Base-by-base conservation (phyloP, 92 coral and sea anemone species). In the Porites rus region DNA sequence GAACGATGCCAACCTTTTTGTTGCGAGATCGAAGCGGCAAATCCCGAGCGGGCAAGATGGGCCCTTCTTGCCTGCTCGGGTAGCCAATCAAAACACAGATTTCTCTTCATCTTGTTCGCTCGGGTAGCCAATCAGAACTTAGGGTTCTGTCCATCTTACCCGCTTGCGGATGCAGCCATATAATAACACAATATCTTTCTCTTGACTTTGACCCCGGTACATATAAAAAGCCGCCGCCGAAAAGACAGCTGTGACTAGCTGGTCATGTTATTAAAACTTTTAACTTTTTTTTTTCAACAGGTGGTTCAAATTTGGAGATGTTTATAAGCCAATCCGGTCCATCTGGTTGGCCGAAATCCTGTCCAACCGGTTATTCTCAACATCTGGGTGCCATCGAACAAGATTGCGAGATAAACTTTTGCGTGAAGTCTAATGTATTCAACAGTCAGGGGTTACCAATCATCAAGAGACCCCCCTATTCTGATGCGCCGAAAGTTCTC, bases 391-490 rank as follows among this genome's bases (percentile, higher is more conserved):
- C 93, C 54, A 89, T 96, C 25, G 98, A 96, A 71, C 90, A 92
- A 58, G 90, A 94, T 72, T 96, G 98, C 84, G 98, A 94, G 88
- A 96, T 96, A 68, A 89, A 88, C 83, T 96, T 74, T 73, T 96
- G 98, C 58, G 93, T 92, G 46, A 94, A 91, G 69, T 74, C 96
- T 38, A 91, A 94, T 78, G 70, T 81, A 14, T 84, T 94, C 79
- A 79, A 92, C 75, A 69, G 20, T 10, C 93, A 92, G 68, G 97
- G 97, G 19, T 85, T 96, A 22, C 96, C 98, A 17, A 50, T 82
- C 12, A 85, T 96, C 79, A 94, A 77, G 67, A 88, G 98, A 90
- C 98, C 98, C 22, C 98, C 98, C n/a, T 96, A 89, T 92, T 87
- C 67, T 64, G 66, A 76, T 4, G 72, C 91, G 22, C 98, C 98